Evolutionary conservation across 92 coral and sea anemone species (phyloP).

Genomic region (Siderastrea radians): DNA sequence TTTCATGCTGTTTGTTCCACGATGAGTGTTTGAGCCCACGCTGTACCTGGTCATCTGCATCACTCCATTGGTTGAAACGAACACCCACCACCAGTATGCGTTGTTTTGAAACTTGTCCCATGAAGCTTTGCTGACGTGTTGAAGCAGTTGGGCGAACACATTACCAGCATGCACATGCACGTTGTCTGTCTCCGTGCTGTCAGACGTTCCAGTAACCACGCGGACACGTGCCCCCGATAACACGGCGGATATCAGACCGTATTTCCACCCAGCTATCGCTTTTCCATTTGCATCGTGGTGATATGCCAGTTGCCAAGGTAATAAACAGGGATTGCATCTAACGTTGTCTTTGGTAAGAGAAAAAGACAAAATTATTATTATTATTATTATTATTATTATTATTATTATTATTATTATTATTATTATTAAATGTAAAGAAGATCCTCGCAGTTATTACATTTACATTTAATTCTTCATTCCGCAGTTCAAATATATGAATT

Average conservation of each 20-base stretch:
- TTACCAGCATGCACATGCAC: constrained; percentile 62
- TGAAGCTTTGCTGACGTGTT: constrained; percentile 80
- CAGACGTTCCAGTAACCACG: constrained; percentile 30
- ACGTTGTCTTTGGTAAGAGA: not conserved
- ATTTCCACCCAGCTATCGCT: constrained; percentile 72
- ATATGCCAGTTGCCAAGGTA: constrained; percentile 72
- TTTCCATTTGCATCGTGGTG: constrained; percentile 70
- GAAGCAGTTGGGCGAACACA: constrained; percentile 82
- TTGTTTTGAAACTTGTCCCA: constrained; percentile 76
- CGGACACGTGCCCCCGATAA: constrained; percentile 89
- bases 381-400: too few species aligned
- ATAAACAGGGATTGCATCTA: constrained; percentile 17
- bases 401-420: too few species aligned
- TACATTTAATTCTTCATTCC: too few species aligned
- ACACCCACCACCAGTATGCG: constrained; percentile 83
- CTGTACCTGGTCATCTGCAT: constrained; percentile 74
- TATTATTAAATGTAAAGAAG: too few species aligned
- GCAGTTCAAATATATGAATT: too few species aligned
- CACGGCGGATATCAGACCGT: constrained; percentile 80
- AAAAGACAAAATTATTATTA: not conserved
- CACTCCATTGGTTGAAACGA: constrained; percentile 59
- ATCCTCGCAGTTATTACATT: too few species aligned
- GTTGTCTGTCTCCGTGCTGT: constrained; percentile 77
- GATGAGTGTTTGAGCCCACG: constrained; percentile 73
- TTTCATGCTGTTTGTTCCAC: constrained; percentile 43